A percentile compares a stretch with the other conserved stretches of the same genome.
Conservation (phyloP, 2,797 vertebrate species). For the Coreius guichenoti region DNA sequence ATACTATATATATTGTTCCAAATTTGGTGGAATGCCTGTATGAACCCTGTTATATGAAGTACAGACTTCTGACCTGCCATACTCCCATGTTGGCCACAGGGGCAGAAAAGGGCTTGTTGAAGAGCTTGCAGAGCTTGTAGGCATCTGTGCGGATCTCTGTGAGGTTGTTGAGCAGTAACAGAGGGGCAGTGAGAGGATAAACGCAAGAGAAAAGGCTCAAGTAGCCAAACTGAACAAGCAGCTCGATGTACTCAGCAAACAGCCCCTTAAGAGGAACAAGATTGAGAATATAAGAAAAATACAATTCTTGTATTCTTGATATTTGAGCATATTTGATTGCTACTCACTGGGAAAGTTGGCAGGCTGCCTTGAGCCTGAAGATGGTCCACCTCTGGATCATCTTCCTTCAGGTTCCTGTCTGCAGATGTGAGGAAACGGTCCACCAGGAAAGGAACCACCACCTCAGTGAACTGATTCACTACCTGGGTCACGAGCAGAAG, state of each 20-base stretch:
- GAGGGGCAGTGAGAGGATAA: slow-evolving; percentile 80
- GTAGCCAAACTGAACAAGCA: slow-evolving; percentile 87
- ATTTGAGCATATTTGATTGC: neutral
- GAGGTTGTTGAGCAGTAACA: slow-evolving; percentile 83
- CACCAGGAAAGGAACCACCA: slow-evolving; percentile 79
- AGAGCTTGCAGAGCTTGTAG: slow-evolving; percentile 83
- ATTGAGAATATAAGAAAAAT: neutral
- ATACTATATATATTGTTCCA: too few relatives aligned
- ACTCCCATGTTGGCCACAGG: slow-evolving; percentile 80
- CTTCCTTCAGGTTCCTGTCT: slow-evolving; percentile 68
- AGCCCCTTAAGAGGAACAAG: slow-evolving; percentile 73
- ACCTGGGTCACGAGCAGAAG: slow-evolving; percentile 81
- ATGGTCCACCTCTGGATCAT: slow-evolving; percentile 80
- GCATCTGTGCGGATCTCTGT: slow-evolving; percentile 84
- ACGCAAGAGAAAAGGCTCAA: slow-evolving; percentile 86
- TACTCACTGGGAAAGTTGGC: slow-evolving; percentile 77
- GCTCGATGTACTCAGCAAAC: slow-evolving; percentile 85
- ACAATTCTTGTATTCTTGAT: neutral
- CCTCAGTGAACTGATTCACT: slow-evolving; percentile 82
- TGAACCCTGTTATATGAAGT: neutral
- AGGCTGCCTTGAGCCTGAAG: slow-evolving; percentile 76
- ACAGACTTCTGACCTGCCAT: slow-evolving; percentile 78
- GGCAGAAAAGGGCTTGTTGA: slow-evolving; percentile 80
- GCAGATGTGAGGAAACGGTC: slow-evolving; percentile 74
- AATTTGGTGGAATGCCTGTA: too few relatives aligned